Evolutionary conservation across 2,113 vertebrate genomes (phyloP).

Genomic region (Malurus cyaneus): DNA sequence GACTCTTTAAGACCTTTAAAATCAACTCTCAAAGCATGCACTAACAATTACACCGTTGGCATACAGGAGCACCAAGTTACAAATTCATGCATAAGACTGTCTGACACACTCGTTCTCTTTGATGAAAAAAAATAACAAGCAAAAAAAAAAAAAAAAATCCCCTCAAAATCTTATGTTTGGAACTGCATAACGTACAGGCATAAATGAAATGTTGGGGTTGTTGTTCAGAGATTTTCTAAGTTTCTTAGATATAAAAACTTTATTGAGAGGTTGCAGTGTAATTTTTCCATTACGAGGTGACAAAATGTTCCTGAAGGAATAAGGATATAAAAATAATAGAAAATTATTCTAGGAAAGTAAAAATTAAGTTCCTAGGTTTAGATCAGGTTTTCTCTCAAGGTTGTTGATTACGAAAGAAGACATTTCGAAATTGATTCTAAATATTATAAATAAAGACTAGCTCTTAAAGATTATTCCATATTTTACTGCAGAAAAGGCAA

Average conservation of each 20-base stretch:
- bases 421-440: background rate
- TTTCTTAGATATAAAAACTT: background rate
- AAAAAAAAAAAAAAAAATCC: background rate
- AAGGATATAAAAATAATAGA: background rate
- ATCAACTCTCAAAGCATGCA: slow-evolving; percentile 45
- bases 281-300: background rate
- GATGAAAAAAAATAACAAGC: slow-evolving; percentile 10
- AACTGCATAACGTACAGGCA: background rate
- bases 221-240: background rate
- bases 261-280: background rate
- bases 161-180: background rate
- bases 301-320: background rate
- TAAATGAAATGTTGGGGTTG: background rate
- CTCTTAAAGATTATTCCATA: background rate
- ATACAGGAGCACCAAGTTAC: background rate
- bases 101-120: slow-evolving; percentile 46
- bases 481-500: background rate
- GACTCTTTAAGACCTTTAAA: slow-evolving; percentile 53
- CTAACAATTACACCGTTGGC: background rate
- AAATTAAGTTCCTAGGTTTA: background rate
- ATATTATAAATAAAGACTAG: background rate
- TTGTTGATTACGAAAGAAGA: background rate
- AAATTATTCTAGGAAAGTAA: background rate
- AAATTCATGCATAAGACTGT: slow-evolving; percentile 49
- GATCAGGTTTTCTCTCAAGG: background rate